Evolutionary conservation across 1,140 invertebrate species (phyloP), one percentile per base, ranked within the genome.

Genomic region (Drosophila burlai): DNA sequence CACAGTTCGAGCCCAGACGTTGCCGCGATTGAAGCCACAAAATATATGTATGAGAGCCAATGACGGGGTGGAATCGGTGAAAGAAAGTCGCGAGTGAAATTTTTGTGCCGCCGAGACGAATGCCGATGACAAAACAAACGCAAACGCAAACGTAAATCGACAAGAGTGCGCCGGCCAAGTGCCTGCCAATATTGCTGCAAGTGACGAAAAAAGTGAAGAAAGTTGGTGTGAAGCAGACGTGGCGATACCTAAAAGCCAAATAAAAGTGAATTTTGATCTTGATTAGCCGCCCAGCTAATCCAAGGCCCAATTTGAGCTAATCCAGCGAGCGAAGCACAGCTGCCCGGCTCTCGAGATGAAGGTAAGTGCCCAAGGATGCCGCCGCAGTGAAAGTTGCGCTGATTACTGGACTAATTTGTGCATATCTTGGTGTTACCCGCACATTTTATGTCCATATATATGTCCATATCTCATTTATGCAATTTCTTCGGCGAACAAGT

Each of bases 61-160:
- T 43, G 50, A 54, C 57, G 40, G 46, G 68, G 43, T 66, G 62
- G 54, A 67, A 43, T 47, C 75, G 73, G 45, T 68, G 74, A 89
- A 89, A 89, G 85, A 89, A 89, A 89, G 84, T 90, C 65, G 83
- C 84, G 83, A 82, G 83, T 85, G 76, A 89, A 89, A 90, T 78
- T 78, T 77, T 42, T 50, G 75, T 61, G 43, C 59, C 59, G 69
- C 75, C 47, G 64, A 57, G 45, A 66, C 64, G 65, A 69, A 69
- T 78, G 76, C 75, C 57, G 71, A 74, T 74, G 76, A 50, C 76
- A 57, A 80, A 79, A 78, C 65, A 77, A 81, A 81, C 59, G 59
- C 43, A 64, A 65, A 79, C 72, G 75, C 42, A 78, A 61, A 63
- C 57, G 38, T 34, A 61, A 74, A 55, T 42, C 34, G 38, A 55